Evolutionary conservation across 2,113 vertebrate genomes (phyloP).

Genomic region (Osmerus eperlanus): DNA sequence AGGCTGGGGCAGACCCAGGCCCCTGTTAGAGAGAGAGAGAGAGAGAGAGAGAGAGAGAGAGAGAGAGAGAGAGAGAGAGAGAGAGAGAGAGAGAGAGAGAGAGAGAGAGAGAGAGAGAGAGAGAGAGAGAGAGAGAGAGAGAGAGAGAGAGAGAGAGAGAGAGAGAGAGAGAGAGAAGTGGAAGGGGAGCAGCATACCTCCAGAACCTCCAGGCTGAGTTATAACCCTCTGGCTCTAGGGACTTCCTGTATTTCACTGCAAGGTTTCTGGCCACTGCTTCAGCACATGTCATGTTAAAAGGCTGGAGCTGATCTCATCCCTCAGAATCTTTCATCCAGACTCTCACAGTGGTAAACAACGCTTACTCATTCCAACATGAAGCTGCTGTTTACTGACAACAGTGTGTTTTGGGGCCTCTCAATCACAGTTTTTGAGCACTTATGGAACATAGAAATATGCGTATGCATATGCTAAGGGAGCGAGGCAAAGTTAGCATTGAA

Average conservation of each 20-base stretch:
- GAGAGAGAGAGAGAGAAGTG: conserved; percentile 26
- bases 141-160: conserved; percentile 10
- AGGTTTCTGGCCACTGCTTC: conserved; percentile 35
- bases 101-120: background rate
- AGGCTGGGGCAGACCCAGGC: too few species aligned
- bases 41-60: background rate
- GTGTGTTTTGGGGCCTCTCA: background rate
- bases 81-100: background rate
- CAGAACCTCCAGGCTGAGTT: conserved; percentile 57
- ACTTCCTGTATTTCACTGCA: conserved; percentile 58
- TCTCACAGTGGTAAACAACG: background rate
- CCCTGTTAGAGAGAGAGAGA: background rate
- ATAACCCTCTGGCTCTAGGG: conserved; percentile 56
- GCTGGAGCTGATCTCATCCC: conserved; percentile 37
- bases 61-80: conserved; percentile 39
- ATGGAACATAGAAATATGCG: background rate
- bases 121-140: background rate
- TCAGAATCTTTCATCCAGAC: background rate
- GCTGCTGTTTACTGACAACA: background rate
- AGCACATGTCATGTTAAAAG: conserved; percentile 34
- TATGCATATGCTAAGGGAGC: background rate
- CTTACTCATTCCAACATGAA: background rate
- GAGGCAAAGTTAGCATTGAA: background rate
- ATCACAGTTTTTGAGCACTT: background rate
- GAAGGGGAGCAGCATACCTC: conserved; percentile 50